Conservation (phyloP, 2,888 invertebrate genomes). For the Harpagoxenus sublaevis region DNA sequence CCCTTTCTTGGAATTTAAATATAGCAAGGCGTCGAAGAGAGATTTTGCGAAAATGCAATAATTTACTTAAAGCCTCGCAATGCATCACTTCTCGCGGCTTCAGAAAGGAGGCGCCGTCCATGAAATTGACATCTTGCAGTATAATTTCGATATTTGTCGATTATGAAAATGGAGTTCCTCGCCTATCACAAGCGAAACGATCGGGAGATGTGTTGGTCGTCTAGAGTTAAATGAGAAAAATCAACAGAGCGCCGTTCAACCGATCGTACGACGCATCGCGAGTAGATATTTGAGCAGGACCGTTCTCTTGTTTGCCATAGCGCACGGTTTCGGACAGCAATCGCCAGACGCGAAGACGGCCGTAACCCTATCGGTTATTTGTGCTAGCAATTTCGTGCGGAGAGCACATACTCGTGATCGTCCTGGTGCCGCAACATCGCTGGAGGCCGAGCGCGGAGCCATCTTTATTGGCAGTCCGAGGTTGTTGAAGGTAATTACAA, state of each 20-base stretch:
- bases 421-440: constrained; percentile 52
- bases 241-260: constrained; percentile 76
- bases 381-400: constrained; percentile 71
- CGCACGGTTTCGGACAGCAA: constrained; percentile 69
- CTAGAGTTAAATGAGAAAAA: constrained; percentile 80
- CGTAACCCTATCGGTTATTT: constrained; percentile 69
- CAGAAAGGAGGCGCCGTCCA: not conserved
- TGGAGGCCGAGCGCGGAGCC: constrained; percentile 47
- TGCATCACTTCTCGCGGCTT: not conserved
- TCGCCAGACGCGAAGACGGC: constrained; percentile 27
- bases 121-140: not conserved
- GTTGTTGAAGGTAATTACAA: constrained; percentile 54
- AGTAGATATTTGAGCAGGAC: constrained; percentile 79
- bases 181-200: constrained; percentile 47
- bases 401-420: constrained; percentile 63
- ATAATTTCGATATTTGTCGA: constrained; percentile 41
- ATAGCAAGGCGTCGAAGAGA: not conserved
- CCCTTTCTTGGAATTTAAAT: not conserved
- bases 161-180: constrained; percentile 41
- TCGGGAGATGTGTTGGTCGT: constrained; percentile 53
- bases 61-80: not conserved
- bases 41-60: not conserved
- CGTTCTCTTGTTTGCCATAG: constrained; percentile 76
- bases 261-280: constrained; percentile 66
- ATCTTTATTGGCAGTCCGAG: constrained; percentile 47